Evolutionary conservation across 2,113 vertebrate species (phyloP).

Genomic region (Sciurus niger): DNA sequence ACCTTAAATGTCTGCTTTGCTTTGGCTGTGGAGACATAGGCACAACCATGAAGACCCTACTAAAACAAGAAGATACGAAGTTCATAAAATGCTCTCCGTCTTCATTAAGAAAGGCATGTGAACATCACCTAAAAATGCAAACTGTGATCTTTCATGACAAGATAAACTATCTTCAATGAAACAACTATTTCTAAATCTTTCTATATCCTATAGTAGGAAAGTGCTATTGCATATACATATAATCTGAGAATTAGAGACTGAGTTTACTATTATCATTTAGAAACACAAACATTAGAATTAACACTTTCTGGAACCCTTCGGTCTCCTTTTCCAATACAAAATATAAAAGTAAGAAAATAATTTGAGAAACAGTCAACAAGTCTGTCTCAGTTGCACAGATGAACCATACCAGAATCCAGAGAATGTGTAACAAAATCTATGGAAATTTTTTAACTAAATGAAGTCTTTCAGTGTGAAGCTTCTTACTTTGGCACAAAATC

Average conservation of each 20-base stretch:
- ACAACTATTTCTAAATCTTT: not conserved
- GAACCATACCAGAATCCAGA: not conserved
- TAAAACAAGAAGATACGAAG: constrained; percentile 80
- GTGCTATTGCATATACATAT: not conserved
- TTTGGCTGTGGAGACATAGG: constrained; percentile 83
- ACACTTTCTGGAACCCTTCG: not conserved
- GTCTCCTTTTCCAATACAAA: constrained; percentile 58
- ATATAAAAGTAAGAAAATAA: not conserved
- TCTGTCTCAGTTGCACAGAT: not conserved
- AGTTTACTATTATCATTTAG: not conserved
- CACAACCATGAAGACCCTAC: constrained; percentile 83
- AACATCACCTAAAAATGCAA: constrained; percentile 71
- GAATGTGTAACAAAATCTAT: not conserved
- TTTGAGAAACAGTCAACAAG: not conserved
- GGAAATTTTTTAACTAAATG: not conserved
- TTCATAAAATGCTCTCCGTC: constrained; percentile 63
- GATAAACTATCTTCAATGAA: not conserved
- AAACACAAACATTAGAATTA: not conserved
- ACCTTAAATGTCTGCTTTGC: constrained; percentile 80
- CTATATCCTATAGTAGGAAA: not conserved
- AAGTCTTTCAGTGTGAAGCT: not conserved
- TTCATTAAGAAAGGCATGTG: not conserved
- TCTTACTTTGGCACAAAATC: not conserved
- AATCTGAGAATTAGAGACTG: not conserved
- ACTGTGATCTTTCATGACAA: constrained; percentile 55